A percentile compares a stretch with the other conserved stretches of the same genome.
phyloP scores from a whole-genome alignment of 2,888 invertebrate species.

The Polydrusus cervinus region DNA sequence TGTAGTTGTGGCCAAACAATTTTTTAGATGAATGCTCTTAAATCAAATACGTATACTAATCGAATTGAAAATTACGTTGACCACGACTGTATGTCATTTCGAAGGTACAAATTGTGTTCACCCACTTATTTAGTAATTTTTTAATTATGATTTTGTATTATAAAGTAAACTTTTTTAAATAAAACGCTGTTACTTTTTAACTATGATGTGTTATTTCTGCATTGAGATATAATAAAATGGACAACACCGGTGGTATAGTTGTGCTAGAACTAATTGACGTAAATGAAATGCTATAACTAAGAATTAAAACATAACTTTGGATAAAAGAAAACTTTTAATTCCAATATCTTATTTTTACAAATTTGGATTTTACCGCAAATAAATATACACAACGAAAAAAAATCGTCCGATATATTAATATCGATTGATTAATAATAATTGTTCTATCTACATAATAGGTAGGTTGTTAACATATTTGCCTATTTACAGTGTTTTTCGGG shows the following conservation, averaged over 20 bases:
- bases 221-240: too few relatives aligned
- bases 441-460: too few relatives aligned
- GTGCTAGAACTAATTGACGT: too few relatives aligned
- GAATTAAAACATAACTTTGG: too few relatives aligned
- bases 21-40: too few relatives aligned
- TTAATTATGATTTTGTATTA: constrained; percentile 10
- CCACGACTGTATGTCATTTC: background rate
- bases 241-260: too few relatives aligned
- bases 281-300: too few relatives aligned
- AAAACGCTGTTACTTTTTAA: constrained; percentile 12
- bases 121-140: constrained; percentile 21
- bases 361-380: background rate
- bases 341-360: background rate
- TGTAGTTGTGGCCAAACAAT: too few relatives aligned
- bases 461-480: background rate
- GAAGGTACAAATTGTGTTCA: constrained; percentile 24
- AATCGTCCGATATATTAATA: background rate
- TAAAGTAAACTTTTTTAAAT: background rate
- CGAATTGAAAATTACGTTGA: too few relatives aligned
- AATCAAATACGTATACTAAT: too few relatives aligned
- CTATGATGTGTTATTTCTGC: background rate
- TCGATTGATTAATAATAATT: too few relatives aligned
- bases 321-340: too few relatives aligned
- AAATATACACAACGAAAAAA: background rate
- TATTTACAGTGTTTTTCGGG: constrained; percentile 1